Evolutionary conservation across 2,888 invertebrate genomes (phyloP).

Genomic region (Rhyacophila evoluta): DNA sequence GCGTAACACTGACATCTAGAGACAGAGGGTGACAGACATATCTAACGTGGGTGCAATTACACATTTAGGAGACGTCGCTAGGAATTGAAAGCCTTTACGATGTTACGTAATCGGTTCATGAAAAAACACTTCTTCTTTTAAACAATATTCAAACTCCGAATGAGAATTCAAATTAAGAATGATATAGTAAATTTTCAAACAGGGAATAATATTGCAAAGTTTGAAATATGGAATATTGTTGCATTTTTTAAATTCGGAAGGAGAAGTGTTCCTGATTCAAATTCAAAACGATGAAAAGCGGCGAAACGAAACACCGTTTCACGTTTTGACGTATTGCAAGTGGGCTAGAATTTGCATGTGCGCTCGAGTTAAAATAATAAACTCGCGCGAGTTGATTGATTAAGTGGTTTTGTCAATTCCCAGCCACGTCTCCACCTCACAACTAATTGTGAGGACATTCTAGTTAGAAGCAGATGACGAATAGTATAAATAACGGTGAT

Average conservation of each 20-base stretch:
- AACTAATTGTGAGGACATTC: slow-evolving; percentile 13
- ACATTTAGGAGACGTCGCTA: slow-evolving; percentile 36
- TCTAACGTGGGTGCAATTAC: slow-evolving; percentile 42
- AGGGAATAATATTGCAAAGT: too few relatives aligned
- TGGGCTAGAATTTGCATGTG: not conserved
- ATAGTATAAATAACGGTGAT: slow-evolving; percentile 1
- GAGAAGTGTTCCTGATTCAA: not conserved
- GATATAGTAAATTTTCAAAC: too few relatives aligned
- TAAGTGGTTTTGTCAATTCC: not conserved
- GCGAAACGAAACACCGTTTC: not conserved
- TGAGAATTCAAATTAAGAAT: too few relatives aligned
- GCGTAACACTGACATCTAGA: slow-evolving; percentile 31
- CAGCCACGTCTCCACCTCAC: slow-evolving; percentile 7
- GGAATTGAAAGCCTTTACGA: not conserved
- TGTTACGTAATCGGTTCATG: not conserved
- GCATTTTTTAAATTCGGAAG: not conserved
- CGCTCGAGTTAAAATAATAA: not conserved
- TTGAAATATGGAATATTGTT: not conserved
- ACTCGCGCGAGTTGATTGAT: not conserved
- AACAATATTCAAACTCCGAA: too few relatives aligned
- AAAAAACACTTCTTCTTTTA: not conserved
- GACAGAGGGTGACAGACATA: slow-evolving; percentile 42
- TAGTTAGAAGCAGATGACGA: slow-evolving; percentile 9
- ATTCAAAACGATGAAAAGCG: not conserved
- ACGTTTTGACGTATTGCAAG: not conserved